Conservation (phyloP, 2,888 invertebrate species). For the Hanleya hanleyi region DNA sequence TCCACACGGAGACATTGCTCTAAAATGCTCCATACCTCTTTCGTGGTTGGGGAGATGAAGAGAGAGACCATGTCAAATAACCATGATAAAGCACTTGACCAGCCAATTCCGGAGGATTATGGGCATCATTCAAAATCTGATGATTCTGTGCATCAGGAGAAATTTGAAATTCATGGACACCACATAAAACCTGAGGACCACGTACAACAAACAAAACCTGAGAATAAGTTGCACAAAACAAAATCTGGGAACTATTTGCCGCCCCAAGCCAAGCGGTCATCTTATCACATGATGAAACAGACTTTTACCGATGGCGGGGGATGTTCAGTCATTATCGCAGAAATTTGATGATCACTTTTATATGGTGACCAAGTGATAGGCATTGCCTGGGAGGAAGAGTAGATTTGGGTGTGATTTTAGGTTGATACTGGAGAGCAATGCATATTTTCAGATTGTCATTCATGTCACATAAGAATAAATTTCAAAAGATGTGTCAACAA, state of each 20-base stretch:
- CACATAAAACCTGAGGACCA: not conserved
- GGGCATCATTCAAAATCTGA: too few relatives aligned
- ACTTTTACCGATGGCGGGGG: not conserved
- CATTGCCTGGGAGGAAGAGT: too few relatives aligned
- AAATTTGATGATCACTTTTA: too few relatives aligned
- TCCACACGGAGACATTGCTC: not conserved
- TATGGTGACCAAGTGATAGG: too few relatives aligned
- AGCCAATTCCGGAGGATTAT: not conserved
- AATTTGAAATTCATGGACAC: not conserved
- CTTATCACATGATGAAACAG: slow-evolving; percentile 3
- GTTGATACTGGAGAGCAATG: too few relatives aligned
- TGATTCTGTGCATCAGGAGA: not conserved
- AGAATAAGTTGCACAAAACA: not conserved
- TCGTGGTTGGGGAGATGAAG: not conserved
- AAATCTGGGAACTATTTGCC: not conserved
- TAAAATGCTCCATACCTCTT: slow-evolving; percentile 1
- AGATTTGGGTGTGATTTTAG: too few relatives aligned
- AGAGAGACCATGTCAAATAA: not conserved
- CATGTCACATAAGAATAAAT: too few relatives aligned
- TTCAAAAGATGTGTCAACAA: too few relatives aligned
- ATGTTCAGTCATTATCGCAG: not conserved
- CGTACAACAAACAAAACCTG: not conserved
- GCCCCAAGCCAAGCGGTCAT: not conserved
- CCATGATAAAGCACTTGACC: not conserved
- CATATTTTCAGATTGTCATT: too few relatives aligned